Percentiles rank a stretch among this genome's conserved stretches.
Evolutionary conservation across 2,113 vertebrate genomes (phyloP).

Genomic region (Leuciscus idus): DNA sequence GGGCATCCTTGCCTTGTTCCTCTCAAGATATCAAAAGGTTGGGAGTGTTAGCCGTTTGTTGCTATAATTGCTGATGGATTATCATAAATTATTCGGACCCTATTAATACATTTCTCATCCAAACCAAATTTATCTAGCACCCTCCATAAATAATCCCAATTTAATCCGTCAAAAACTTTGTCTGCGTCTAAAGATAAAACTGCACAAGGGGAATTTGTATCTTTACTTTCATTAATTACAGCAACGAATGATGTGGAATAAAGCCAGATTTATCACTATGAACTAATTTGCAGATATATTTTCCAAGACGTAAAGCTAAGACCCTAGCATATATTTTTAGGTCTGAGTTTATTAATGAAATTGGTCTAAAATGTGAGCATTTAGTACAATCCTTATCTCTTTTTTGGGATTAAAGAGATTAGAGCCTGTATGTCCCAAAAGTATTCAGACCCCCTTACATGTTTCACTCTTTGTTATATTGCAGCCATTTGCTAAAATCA

Average conservation of each 20-base stretch:
- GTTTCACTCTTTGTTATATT: too few relatives aligned
- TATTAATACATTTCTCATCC: background rate
- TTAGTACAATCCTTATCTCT: too few relatives aligned
- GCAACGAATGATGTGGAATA: too few relatives aligned
- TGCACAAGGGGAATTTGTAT: background rate
- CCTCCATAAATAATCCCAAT: background rate
- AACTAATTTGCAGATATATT: too few relatives aligned
- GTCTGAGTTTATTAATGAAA: too few relatives aligned
- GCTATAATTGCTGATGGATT: background rate
- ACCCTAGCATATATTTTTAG: too few relatives aligned
- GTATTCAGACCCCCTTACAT: too few relatives aligned
- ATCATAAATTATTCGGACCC: background rate
- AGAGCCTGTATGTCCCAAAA: background rate
- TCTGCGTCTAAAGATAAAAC: background rate
- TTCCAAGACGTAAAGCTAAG: too few relatives aligned
- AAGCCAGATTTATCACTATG: too few relatives aligned
- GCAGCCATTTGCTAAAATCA: too few relatives aligned
- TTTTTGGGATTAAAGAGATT: background rate
- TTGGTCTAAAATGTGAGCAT: too few relatives aligned
- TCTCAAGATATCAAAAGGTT: conserved; percentile 2
- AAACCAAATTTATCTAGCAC: background rate
- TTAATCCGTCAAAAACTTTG: background rate
- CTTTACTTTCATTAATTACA: background rate
- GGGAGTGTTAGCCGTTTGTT: background rate
- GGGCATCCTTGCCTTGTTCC: background rate